Evolutionary conservation across 2,888 invertebrate genomes (phyloP).

Genomic region (Tiphia femorata): DNA sequence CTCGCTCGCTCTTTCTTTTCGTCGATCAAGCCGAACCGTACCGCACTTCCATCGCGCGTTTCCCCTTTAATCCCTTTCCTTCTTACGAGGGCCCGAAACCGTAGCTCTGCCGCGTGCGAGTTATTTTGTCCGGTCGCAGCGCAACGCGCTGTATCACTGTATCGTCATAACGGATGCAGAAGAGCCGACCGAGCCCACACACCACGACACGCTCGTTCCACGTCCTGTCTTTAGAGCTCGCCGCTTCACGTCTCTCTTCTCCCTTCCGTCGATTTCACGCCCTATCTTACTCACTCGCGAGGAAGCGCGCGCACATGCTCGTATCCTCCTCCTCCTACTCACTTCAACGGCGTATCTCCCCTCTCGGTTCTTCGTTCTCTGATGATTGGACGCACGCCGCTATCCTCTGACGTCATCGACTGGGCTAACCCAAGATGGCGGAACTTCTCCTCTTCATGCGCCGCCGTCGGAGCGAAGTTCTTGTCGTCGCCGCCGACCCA

Average conservation of each 20-base stretch:
- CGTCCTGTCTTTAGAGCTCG: conserved; percentile 44
- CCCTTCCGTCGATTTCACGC: conserved; percentile 6
- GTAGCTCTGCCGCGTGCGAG: not conserved
- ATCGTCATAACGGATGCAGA: conserved; percentile 54
- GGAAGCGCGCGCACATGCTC: conserved; percentile 2
- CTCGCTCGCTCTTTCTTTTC: no score
- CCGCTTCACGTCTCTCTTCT: conserved; percentile 33
- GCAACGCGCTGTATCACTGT: conserved; percentile 51
- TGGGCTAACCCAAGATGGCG: conserved; percentile 46
- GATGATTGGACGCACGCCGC: conserved; percentile 21
- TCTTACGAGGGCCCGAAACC: no score
- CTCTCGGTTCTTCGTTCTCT: conserved; percentile 15
- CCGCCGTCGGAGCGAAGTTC: not conserved
- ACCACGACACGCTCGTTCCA: conserved; percentile 46
- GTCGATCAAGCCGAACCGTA: conserved; percentile 44
- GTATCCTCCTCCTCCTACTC: no score
- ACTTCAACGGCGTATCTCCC: conserved; percentile 2
- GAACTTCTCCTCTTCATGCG: conserved; percentile 5
- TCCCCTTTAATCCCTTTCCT: no score
- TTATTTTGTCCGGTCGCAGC: conserved; percentile 32
- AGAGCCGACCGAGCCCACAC: conserved; percentile 45
- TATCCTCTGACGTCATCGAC: conserved; percentile 42
- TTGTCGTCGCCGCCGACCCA: no score
- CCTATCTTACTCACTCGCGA: conserved; percentile 1
- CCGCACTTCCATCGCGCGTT: conserved; percentile 44